Evolutionary conservation across 1,140 invertebrate species (phyloP).

Genomic region (Drosophila rhopaloa): DNA sequence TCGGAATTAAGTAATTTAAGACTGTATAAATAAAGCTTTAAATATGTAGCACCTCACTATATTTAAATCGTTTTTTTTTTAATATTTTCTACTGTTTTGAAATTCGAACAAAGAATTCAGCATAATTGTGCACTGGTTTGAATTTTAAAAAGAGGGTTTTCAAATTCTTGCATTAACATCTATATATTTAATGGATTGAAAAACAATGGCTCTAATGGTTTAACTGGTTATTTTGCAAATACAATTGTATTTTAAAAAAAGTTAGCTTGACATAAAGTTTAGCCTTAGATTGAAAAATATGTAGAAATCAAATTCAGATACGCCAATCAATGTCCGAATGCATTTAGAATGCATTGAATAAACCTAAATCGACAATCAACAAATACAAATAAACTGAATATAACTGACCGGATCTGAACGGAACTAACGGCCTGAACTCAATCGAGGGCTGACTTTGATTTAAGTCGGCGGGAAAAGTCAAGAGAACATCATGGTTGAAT

Average conservation of each 20-base stretch:
- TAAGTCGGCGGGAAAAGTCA: neutral
- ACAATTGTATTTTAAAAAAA: no score
- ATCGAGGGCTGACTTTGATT: conserved; percentile 6
- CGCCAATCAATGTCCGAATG: conserved; percentile 38
- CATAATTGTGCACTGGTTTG: no score
- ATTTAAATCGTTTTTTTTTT: no score
- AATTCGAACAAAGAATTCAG: no score
- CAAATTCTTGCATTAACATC: no score
- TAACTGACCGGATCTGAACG: conserved; percentile 5
- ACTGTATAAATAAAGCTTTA: neutral
- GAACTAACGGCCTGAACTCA: conserved; percentile 17
- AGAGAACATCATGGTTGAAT: conserved; percentile 8
- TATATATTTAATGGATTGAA: no score
- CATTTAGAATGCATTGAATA: conserved; percentile 25
- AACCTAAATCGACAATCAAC: conserved; percentile 8
- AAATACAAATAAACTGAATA: conserved; percentile 25
- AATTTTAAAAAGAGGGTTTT: no score
- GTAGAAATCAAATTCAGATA: conserved; percentile 2
- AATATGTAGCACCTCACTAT: no score
- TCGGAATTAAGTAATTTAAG: neutral
- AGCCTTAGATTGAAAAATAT: neutral
- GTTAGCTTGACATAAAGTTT: no score
- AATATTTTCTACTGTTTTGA: no score
- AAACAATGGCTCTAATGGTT: no score
- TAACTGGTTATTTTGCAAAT: no score